Evolutionary conservation across 2,888 invertebrate genomes (phyloP).

Genomic region (Drosophila mimetica): DNA sequence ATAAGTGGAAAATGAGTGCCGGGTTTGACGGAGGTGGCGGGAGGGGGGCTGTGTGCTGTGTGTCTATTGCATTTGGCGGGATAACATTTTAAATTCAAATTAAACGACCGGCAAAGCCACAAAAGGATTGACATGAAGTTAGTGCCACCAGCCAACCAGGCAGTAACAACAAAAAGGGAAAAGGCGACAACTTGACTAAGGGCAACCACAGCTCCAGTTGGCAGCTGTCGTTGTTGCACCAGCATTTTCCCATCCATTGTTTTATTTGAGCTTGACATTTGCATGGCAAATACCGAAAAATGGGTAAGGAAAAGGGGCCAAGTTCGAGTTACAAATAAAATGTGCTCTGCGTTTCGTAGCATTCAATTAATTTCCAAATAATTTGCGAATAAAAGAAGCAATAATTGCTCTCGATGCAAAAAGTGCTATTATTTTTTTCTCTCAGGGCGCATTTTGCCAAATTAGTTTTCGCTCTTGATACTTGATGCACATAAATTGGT

Average conservation of each 20-base stretch:
- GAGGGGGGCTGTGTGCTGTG: background rate
- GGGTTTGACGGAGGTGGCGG: background rate
- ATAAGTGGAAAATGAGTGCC: slow-evolving; percentile 77
- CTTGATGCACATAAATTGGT: slow-evolving; percentile 4
- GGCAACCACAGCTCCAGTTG: slow-evolving; percentile 65
- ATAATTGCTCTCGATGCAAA: background rate
- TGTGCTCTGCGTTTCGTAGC: slow-evolving; percentile 41
- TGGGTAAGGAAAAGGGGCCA: background rate
- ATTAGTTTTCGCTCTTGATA: slow-evolving; percentile 6
- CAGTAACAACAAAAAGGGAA: slow-evolving; percentile 20
- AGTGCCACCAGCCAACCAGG: slow-evolving; percentile 54
- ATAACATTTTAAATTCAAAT: slow-evolving; percentile 80
- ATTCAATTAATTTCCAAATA: slow-evolving; percentile 70
- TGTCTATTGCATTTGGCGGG: slow-evolving; percentile 44
- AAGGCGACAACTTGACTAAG: slow-evolving; percentile 40
- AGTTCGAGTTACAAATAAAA: slow-evolving; percentile 18
- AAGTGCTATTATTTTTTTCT: background rate
- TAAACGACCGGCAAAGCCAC: slow-evolving; percentile 80
- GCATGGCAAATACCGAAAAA: slow-evolving; percentile 44
- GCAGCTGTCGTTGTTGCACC: slow-evolving; percentile 48
- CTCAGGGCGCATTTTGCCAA: slow-evolving; percentile 14
- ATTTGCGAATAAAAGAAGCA: slow-evolving; percentile 50
- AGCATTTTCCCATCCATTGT: slow-evolving; percentile 57
- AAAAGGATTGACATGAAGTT: slow-evolving; percentile 80
- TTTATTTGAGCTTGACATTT: slow-evolving; percentile 70